Evolutionary conservation across 2,888 invertebrate genomes (phyloP).

Genomic region (Gymnoscelis rufifasciata): DNA sequence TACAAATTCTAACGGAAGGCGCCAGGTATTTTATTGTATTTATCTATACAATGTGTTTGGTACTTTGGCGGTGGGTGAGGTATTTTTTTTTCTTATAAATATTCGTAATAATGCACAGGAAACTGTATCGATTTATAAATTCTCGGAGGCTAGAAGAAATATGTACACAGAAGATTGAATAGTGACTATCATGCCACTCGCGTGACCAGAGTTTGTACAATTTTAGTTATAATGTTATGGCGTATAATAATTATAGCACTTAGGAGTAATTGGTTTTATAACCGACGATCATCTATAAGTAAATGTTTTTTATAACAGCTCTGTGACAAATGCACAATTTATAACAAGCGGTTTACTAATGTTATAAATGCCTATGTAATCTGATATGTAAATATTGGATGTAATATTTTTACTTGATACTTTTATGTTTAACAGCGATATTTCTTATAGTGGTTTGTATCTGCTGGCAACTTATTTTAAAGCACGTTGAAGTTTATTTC

Average conservation of each 20-base stretch:
- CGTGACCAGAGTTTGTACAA: background rate
- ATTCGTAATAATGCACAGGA: constrained; percentile 54
- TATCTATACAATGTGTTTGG: constrained; percentile 48
- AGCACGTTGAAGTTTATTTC: background rate
- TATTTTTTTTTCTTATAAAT: constrained; percentile 38
- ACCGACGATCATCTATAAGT: no score
- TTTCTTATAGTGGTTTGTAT: no score
- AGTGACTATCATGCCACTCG: background rate
- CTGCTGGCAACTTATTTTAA: background rate
- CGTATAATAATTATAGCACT: background rate
- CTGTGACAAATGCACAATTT: no score
- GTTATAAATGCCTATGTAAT: no score
- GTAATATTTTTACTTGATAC: no score
- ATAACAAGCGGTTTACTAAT: no score
- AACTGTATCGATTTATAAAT: constrained; percentile 55
- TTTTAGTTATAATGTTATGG: no score
- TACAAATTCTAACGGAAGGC: constrained; percentile 68
- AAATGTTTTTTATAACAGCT: no score
- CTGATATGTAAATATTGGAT: no score
- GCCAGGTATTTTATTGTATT: constrained; percentile 69
- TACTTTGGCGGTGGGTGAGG: constrained; percentile 53
- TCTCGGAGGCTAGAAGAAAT: constrained; percentile 19
- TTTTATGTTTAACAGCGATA: no score
- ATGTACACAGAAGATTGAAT: background rate
- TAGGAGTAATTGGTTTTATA: background rate